Conservation (phyloP, 2,888 invertebrate species). For the Hypena proboscidalis region DNA sequence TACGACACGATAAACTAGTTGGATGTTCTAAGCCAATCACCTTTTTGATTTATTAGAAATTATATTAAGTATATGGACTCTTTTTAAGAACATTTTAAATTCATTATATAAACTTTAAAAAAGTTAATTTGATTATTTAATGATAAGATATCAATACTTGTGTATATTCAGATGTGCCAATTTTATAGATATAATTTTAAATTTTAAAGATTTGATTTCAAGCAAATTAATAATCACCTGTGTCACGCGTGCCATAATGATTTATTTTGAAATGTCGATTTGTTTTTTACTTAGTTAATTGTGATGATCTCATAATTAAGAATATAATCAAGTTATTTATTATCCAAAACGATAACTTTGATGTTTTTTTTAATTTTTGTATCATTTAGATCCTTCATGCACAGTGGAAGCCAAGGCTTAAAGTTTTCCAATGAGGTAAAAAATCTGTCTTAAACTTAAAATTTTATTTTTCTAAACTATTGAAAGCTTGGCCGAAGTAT, state of each 20-base stretch:
- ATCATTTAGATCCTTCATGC: too few relatives aligned
- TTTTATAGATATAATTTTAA: conserved; percentile 27
- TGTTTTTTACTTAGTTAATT: too few relatives aligned
- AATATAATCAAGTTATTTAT: too few relatives aligned
- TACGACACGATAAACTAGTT: conserved; percentile 18
- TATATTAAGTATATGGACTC: conserved; percentile 9
- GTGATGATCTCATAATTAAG: too few relatives aligned
- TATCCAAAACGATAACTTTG: too few relatives aligned
- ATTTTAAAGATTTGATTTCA: conserved; percentile 20
- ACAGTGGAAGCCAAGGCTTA: too few relatives aligned
- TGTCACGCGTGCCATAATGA: conserved; percentile 4
- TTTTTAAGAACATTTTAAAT: conserved; percentile 18
- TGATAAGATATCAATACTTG: conserved; percentile 17
- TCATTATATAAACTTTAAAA: conserved; percentile 11
- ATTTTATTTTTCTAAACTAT: too few relatives aligned
- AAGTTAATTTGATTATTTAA: conserved; percentile 27
- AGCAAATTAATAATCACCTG: conserved; percentile 10
- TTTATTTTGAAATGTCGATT: too few relatives aligned
- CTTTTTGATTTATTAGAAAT: conserved; percentile 33
- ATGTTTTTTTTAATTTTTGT: too few relatives aligned
- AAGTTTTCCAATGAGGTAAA: too few relatives aligned
- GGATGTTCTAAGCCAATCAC: conserved; percentile 23
- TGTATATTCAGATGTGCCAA: conserved; percentile 19
- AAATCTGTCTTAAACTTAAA: too few relatives aligned
- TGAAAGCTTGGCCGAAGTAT: too few relatives aligned